phyloP scores from a whole-genome alignment of 2,888 invertebrate species.

The Drosophila emarginata region DNA sequence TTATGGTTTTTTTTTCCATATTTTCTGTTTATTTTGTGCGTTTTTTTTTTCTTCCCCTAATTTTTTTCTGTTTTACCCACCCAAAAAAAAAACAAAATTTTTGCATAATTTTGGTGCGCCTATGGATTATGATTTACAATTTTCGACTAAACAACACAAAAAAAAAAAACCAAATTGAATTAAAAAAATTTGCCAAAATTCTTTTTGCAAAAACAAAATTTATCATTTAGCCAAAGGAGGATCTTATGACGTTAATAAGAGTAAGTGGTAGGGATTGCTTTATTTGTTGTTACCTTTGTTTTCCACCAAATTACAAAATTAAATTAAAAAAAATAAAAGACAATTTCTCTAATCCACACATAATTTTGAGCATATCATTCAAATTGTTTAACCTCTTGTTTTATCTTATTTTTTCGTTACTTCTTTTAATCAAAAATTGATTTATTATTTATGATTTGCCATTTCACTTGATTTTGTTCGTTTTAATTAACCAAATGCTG shows the following conservation, averaged over 20 bases:
- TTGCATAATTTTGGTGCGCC: constrained; percentile 60
- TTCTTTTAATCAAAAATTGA: not conserved
- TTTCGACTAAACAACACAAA: constrained; percentile 26
- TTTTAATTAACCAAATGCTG: constrained; percentile 3
- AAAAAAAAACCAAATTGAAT: constrained; percentile 42
- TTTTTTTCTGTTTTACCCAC: constrained; percentile 18
- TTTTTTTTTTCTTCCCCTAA: not conserved
- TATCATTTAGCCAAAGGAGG: constrained; percentile 81
- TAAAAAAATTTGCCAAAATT: constrained; percentile 45
- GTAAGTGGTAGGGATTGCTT: constrained; percentile 83
- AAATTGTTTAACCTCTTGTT: constrained; percentile 26
- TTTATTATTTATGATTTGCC: not conserved
- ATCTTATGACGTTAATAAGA: constrained; percentile 82
- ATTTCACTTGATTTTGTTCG: constrained; percentile 3
- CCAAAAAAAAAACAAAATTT: constrained; percentile 31
- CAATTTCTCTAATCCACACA: constrained; percentile 42
- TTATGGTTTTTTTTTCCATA: constrained; percentile 15
- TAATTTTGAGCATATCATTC: constrained; percentile 44
- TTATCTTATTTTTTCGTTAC: not conserved
- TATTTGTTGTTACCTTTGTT: constrained; percentile 67
- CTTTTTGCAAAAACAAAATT: constrained; percentile 44
- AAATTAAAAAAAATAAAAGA: constrained; percentile 18
- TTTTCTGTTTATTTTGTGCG: constrained; percentile 1
- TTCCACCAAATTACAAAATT: constrained; percentile 32
- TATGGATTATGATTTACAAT: constrained; percentile 28